Evolutionary conservation across 1,140 invertebrate genomes (phyloP).

Genomic region (Meloidogyne chitwoodi): DNA sequence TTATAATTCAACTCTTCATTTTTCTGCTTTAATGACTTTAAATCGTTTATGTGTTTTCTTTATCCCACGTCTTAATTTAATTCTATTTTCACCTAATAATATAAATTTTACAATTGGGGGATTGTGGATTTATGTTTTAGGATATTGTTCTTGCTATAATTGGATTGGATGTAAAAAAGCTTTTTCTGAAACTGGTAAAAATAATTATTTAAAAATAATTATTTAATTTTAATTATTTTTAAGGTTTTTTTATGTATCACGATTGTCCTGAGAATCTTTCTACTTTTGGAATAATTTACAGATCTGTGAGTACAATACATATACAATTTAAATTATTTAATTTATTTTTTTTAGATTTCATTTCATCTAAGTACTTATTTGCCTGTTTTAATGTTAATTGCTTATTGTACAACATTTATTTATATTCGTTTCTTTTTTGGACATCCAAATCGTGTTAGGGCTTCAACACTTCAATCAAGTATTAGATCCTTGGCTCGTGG

Average conservation of each 20-base stretch:
- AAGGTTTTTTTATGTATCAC: slow-evolving; percentile 18
- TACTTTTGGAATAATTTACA: neutral
- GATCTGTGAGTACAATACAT: neutral
- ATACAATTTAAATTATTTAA: neutral
- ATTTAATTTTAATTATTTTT: neutral
- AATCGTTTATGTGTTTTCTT: slow-evolving; percentile 19
- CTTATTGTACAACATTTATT: slow-evolving; percentile 3
- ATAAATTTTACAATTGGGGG: neutral
- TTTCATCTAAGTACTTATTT: slow-evolving; percentile 7
- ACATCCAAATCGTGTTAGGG: neutral
- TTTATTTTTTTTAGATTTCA: neutral
- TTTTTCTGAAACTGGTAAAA: slow-evolving; percentile 11
- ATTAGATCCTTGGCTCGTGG: neutral
- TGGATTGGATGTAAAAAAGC: slow-evolving; percentile 11
- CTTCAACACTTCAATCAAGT: neutral
- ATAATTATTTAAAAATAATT: neutral
- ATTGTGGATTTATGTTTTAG: slow-evolving; percentile 1
- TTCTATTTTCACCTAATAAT: neutral
- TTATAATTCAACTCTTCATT: slow-evolving; percentile 10
- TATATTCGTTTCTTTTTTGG: slow-evolving; percentile 8
- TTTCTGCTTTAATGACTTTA: slow-evolving; percentile 10
- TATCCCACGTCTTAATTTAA: neutral
- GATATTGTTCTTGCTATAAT: slow-evolving; percentile 15
- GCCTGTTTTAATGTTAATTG: slow-evolving; percentile 8
- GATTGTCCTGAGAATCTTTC: neutral